A percentile compares a stretch with the other conserved stretches of the same genome.
These are phyloP conservation scores for Mesembrinibis cayennensis DNA, from an alignment of 2,113 vertebrate genomes.

Conservation along the genomic window DNA sequence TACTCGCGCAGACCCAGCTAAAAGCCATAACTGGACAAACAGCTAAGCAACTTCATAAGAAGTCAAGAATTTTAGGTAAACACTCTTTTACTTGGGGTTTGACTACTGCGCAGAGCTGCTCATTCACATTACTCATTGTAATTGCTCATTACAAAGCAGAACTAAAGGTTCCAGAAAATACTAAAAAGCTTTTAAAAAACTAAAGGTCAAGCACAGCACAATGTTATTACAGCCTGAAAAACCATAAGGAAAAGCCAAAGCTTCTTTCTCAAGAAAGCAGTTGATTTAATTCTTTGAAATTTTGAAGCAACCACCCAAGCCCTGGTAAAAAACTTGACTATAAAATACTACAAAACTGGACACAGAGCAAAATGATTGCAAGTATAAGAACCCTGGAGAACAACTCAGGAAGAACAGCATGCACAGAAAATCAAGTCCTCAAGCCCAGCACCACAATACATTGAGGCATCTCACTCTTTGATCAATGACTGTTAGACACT, in stretches of 20 bases:
- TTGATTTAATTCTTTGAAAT: background rate
- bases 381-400: background rate
- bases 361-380: background rate
- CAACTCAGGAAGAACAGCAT: background rate
- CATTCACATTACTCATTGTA: background rate
- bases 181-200: background rate
- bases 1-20: background rate
- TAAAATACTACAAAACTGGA: background rate
- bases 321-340: background rate
- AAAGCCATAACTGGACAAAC: background rate
- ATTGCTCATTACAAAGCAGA: background rate
- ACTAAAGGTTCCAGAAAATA: background rate
- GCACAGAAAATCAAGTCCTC: background rate
- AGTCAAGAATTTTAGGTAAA: background rate
- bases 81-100: background rate
- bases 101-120: background rate
- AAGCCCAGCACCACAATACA: background rate
- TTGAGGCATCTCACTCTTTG: background rate
- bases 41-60: background rate
- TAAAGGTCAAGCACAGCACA: background rate
- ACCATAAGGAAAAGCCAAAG: background rate
- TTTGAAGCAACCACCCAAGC: background rate
- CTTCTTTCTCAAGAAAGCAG: background rate
- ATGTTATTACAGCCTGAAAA: background rate
- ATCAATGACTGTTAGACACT: background rate